Conservation (phyloP, 2,113 vertebrate genomes). For the Thryonomys swinderianus region DNA sequence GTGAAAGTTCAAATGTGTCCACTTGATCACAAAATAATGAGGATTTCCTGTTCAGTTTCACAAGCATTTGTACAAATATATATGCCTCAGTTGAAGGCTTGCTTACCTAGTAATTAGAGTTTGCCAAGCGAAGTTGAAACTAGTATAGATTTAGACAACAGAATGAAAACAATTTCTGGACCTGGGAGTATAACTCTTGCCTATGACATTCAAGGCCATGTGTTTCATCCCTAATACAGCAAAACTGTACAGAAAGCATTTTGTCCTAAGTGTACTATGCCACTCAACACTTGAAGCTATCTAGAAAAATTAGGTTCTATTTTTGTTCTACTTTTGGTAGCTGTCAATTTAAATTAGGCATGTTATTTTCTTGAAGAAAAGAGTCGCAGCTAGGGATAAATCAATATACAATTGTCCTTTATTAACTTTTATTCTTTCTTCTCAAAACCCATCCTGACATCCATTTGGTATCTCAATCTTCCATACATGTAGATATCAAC, state of each 20-base stretch:
- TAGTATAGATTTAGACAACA: background rate
- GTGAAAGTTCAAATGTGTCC: background rate
- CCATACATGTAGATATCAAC: background rate
- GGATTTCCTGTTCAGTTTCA: background rate
- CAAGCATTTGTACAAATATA: background rate
- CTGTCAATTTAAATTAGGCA: background rate
- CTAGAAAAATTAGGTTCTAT: background rate
- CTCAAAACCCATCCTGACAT: background rate
- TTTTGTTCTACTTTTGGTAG: constrained; percentile 7
- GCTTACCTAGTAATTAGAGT: background rate
- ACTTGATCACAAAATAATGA: background rate
- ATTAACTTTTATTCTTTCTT: background rate
- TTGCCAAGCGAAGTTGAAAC: background rate
- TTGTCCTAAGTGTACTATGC: background rate
- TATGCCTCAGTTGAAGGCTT: background rate
- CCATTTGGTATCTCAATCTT: background rate
- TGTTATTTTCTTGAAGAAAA: constrained; percentile 9
- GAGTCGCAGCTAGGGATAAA: background rate
- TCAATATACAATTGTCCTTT: constrained; percentile 41
- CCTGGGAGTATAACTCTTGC: background rate
- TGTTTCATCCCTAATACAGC: background rate
- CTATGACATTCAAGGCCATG: background rate
- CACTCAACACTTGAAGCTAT: background rate
- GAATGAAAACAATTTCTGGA: background rate
- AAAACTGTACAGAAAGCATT: background rate